These are phyloP conservation scores for Andrena haemorrhoa DNA, from an alignment of 2,888 invertebrate species.

Conservation along the genomic window DNA sequence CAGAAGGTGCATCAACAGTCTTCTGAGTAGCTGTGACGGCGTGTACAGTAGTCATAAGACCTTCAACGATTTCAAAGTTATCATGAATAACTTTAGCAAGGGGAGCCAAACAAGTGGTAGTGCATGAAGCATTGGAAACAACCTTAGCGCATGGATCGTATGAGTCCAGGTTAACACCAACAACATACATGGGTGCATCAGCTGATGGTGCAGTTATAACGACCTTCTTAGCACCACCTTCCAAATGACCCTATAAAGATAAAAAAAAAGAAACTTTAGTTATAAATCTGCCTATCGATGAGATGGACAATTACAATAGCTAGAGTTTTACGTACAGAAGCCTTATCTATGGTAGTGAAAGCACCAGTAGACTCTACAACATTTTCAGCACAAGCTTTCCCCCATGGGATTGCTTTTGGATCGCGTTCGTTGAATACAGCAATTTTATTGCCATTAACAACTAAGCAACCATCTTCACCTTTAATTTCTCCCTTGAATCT, in stretches of 20 bases:
- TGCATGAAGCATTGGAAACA: conserved; percentile 98
- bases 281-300: not conserved
- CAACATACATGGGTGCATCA: conserved; percentile 99
- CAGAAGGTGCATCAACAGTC: conserved; percentile 98
- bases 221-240: conserved; percentile 97
- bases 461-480: conserved; percentile 90
- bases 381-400: conserved; percentile 96
- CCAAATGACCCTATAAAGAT: conserved; percentile 90
- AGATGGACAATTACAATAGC: not conserved
- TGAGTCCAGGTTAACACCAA: conserved; percentile 96
- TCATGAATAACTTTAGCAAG: conserved; percentile 98
- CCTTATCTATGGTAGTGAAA: conserved; percentile 98
- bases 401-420: conserved; percentile 95
- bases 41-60: conserved; percentile 98
- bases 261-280: not conserved
- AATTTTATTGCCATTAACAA: conserved; percentile 95
- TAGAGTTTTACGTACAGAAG: conserved; percentile 86
- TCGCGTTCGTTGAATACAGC: conserved; percentile 94
- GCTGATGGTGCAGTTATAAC: conserved; percentile 99
- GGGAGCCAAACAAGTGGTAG: conserved; percentile 99
- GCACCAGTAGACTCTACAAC: conserved; percentile 99
- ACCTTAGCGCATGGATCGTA: conserved; percentile 92
- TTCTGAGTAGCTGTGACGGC: conserved; percentile 99
- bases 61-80: conserved; percentile 97
- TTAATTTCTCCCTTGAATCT: conserved; percentile 95